These are phyloP conservation scores for Leptonema lineaticorne DNA, from an alignment of 1,140 invertebrate genomes.

Conservation along the genomic window DNA sequence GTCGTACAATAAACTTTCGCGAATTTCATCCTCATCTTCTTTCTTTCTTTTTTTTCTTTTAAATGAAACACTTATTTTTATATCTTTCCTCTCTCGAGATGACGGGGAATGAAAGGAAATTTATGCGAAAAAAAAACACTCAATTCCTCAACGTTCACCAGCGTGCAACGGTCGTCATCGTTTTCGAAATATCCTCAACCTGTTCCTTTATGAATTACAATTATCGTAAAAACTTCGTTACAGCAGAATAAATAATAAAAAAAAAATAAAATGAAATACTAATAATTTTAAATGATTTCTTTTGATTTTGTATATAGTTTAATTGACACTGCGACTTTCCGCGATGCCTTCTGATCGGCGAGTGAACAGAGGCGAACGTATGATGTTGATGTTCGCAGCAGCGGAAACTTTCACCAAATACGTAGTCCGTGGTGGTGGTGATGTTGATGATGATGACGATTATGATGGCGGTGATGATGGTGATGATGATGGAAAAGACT, in stretches of 20 bases:
- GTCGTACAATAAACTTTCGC: background rate
- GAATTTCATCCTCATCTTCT: background rate
- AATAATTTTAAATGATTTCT: background rate
- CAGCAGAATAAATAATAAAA: background rate
- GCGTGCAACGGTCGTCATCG: background rate
- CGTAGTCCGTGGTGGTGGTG: too few species aligned
- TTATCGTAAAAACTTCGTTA: background rate
- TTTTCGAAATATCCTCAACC: background rate
- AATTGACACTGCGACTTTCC: background rate
- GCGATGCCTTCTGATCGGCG: background rate
- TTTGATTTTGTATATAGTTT: background rate
- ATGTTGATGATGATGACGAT: too few species aligned
- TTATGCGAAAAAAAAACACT: too few species aligned
- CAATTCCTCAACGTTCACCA: too few species aligned
- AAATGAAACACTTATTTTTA: background rate
- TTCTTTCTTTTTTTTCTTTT: too few species aligned
- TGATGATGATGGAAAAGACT: too few species aligned
- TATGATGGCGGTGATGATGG: too few species aligned
- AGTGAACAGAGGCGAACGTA: conserved; percentile 5
- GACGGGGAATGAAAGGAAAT: background rate
- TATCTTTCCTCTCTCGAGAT: background rate
- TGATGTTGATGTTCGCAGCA: background rate
- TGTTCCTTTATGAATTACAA: background rate
- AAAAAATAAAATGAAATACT: background rate
- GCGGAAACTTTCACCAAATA: conserved; percentile 22